Evolutionary conservation across 2,888 invertebrate genomes (phyloP).

Genomic region (Blastobasis lacticolella): DNA sequence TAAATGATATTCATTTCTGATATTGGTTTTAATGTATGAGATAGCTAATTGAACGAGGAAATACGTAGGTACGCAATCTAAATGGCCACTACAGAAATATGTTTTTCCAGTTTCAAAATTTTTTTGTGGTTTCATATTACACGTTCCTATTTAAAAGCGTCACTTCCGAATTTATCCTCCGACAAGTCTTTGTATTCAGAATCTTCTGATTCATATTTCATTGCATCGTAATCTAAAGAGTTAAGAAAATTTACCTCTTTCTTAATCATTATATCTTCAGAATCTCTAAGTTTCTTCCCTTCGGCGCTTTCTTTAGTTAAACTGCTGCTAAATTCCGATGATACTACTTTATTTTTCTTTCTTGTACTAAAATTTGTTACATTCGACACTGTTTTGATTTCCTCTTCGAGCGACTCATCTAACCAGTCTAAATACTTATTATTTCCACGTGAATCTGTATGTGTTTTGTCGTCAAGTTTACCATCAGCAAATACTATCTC

Average conservation of each 20-base stretch:
- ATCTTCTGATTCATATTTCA: constrained; percentile 29
- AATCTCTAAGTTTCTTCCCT: constrained; percentile 13
- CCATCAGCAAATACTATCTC: not conserved
- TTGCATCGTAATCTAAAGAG: constrained; percentile 47
- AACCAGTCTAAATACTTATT: constrained; percentile 26
- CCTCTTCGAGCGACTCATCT: constrained; percentile 30
- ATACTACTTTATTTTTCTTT: not conserved
- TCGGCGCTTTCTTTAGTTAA: constrained; percentile 26
- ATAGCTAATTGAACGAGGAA: too few species aligned
- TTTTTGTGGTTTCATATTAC: not conserved
- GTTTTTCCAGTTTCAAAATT: not conserved
- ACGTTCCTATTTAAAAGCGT: not conserved
- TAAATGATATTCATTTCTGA: too few species aligned
- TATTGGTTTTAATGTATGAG: too few species aligned
- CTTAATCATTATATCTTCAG: constrained; percentile 29
- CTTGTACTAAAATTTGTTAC: constrained; percentile 4
- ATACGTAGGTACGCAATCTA: too few species aligned
- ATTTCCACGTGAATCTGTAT: not conserved
- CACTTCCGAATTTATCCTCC: not conserved
- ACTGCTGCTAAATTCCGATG: constrained; percentile 18
- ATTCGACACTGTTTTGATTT: constrained; percentile 16
- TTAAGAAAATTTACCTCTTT: constrained; percentile 44
- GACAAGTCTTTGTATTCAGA: constrained; percentile 27
- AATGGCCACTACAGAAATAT: too few species aligned
- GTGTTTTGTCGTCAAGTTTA: not conserved